Base-by-base conservation (phyloP, 92 coral and sea anemone species). In the Pocillopora grandis region DNA sequence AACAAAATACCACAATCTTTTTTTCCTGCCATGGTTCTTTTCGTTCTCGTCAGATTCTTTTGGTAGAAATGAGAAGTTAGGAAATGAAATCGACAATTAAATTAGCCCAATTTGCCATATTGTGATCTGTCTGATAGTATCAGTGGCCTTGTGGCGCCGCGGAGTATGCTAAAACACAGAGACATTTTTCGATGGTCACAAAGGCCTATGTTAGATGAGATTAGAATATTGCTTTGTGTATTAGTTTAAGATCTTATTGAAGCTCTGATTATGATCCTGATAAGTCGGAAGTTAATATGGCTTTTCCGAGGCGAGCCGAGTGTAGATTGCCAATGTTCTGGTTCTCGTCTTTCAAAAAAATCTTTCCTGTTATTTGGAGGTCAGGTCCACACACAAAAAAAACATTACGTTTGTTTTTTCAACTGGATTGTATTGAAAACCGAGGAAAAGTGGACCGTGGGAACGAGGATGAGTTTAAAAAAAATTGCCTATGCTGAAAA, bases 201-300 rank as follows among this genome's bases (percentile, higher is more conserved):
- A 57, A 18, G 71, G 52, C 52, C 77, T 31, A 58, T 49, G 79
- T 37, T 57, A 62, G 79, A 73, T 83, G 52, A 83, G 86, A 83
- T 74, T 73, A 73, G 80, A 64, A 73, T 83, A 83, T 83, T 83
- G 86, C 86, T 74, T 55, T 83, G 73, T 83, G 86, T 72, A 83
- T 83, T 80, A 83, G 86, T 74, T 83, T 81, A 71, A 77, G 77
- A 81, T 71, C 76, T 71, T 83, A 62, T 83, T 83, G 80, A 80
- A 73, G 86, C 63, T 74, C 62, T 75, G 86, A 83, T 83, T 75
- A 83, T 83, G 70, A 75, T 83, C 79, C 86, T 20, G 86, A 83
- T 83, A 73, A 73, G 86, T 73, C 73, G 86, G 86, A 83, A 74
- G 80, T 64, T 15, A 73, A 73, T 62, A 64, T 62, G 63, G 52